Evolutionary conservation across 2,888 invertebrate species (phyloP).

Genomic region (Terebella lapidaria): DNA sequence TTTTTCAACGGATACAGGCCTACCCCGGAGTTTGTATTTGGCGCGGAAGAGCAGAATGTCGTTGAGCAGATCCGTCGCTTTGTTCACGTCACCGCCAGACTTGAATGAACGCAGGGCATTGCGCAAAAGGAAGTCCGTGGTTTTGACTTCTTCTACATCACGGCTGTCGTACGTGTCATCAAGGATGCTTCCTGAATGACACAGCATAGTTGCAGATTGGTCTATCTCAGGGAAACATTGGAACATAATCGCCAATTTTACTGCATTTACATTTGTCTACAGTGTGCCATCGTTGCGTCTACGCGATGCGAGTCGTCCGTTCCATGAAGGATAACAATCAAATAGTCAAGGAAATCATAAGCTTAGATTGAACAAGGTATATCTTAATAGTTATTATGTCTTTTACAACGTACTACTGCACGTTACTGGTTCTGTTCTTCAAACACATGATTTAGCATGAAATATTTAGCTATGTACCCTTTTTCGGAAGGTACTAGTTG

Average conservation of each 20-base stretch:
- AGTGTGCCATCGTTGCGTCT: too few species aligned
- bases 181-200: slow-evolving; percentile 14
- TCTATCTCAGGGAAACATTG: too few species aligned
- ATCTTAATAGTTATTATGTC: too few species aligned
- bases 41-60: slow-evolving; percentile 15
- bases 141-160: slow-evolving; percentile 15
- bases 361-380: too few species aligned
- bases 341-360: too few species aligned
- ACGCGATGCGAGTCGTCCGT: too few species aligned
- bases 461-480: neutral
- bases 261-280: too few species aligned
- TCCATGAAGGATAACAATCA: too few species aligned
- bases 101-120: slow-evolving; percentile 1
- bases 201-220: neutral
- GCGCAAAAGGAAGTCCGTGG: slow-evolving; percentile 8
- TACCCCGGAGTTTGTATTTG: slow-evolving; percentile 8
- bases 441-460: neutral
- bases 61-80: slow-evolving; percentile 14
- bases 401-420: too few species aligned
- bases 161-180: slow-evolving; percentile 17
- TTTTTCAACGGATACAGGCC: too few species aligned
- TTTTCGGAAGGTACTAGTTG: neutral
- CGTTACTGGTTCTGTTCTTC: neutral
- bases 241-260: too few species aligned
- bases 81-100: slow-evolving; percentile 14